Evolutionary conservation across 1,140 invertebrate species (phyloP), one percentile per base, ranked within the genome.

Genomic region (Adelges cooleyi): DNA sequence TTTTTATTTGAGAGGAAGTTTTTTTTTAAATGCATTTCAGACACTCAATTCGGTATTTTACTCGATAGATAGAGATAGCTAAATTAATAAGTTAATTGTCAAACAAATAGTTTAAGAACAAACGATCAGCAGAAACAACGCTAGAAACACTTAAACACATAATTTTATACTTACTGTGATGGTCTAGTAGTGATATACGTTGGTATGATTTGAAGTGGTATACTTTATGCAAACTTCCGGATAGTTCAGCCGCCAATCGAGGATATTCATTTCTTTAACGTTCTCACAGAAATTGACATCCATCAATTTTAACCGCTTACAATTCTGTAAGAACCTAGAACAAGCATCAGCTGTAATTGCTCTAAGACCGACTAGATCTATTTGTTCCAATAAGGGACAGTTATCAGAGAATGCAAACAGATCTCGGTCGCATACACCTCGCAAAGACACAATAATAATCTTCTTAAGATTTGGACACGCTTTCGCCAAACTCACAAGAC

Each of bases 281-380:
- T 83, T 82, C 70, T 87, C 84, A 73, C 89, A 93, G 74, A 91
- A 94, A 67, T 89, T 92, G 15, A 94, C 78, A 73, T 94, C 91
- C 44, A 94, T 77, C 69, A 93, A 77, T 69, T 80, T 78, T 18
- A 94, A 73, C 62, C 87, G 80, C n/a, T 73, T 74, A 70, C 84
- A 86, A 66, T 80, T 77, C 10, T 78, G 73, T 50, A 87, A 71
- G 68, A 86, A 77, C 76, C 71, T 74, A n/a, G 71, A 76, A 73
- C 84, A 86, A 67, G 86, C 81, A 56, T 87, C 84, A 2, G 80
- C 76, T 3, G 85, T 84, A 22, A 93, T 82, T 67, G 83, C 84
- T 59, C 85, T 75, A 13, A 87, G 84, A 1, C 90, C 90, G 25
- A 93, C 77, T 27, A 95, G 76, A 75, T 94, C 90, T 2, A 93